Base-by-base conservation (phyloP, 1,140 invertebrate species). In the Agrypnia vestita region DNA sequence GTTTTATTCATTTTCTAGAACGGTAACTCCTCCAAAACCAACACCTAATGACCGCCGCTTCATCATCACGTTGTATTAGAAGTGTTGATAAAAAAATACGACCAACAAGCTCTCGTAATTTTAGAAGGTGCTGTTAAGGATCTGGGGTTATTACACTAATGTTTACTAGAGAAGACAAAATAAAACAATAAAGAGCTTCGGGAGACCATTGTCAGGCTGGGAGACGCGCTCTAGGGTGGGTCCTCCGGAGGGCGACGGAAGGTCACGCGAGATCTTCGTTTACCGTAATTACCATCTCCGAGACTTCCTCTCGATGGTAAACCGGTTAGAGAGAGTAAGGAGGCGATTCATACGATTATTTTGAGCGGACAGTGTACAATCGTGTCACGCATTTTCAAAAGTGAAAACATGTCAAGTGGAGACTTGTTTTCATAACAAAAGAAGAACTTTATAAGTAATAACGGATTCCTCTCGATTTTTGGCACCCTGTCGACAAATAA, bases 21-120 rank as follows among this genome's bases (percentile, higher is more conserved):
- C 53, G 7, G 53, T 56, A 19, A 6, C 19, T 1, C 59, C 13
- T 25, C 59, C 25, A 62, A 25, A 62, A 25, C 8, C n/a, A 15
- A 25, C 9, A 62, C 59, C 25, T 62, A 62, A 62, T 25, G 8
- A 62, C 59, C 19, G 10, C 8, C 59, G 13, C 25, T 62, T 62
- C 11, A 62, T 25, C 59, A 62, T 62, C 59, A 62, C 59, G 59
- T 13, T 62, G 10, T 62, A n/a, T 62, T 69, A 46, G 64, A 69
- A 44, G 64, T 47, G 64, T 17, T 35, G n/a, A 49, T 0, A 69
- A 69, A 69, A 69, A 46, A 62, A n/a, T 3, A n/a, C 25, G n/a
- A 19, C 51, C 51, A 17, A 25, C n/a, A 0, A 69, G 15, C 4
- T 46, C 64, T 17, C 4, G n/a, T 69, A 69, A 17, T 69, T 44